Evolutionary conservation across 2,888 invertebrate species (phyloP), one percentile per base, ranked within the genome.

Genomic region (Anaspis maculata): DNA sequence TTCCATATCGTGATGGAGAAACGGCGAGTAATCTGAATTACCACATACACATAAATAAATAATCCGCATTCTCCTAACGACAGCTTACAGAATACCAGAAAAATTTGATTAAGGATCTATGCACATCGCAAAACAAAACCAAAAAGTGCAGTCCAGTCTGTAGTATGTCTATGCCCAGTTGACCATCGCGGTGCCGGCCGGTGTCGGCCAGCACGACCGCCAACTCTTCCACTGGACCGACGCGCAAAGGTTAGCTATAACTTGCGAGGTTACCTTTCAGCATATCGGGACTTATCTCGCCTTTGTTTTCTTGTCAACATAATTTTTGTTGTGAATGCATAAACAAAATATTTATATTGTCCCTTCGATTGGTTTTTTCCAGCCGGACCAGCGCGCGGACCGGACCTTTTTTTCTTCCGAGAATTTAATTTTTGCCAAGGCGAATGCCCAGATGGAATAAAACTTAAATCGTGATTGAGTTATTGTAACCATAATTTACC

Each of bases 291-390:
- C 62, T 63, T 64, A 64, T 64, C 64, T 64, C 62, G 62, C 64
- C 64, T 65, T 66, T 66, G 66, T 66, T 66, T 64, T 58, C 62
- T 62, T 65, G 65, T 66, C 66, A 65, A 65, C 65, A 66, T 66
- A 66, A 67, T 66, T 67, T 66, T 65, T 64, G 64, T 57, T 57
- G 62, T 55, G 64, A 64, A 66, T 65, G 64, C 66, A 67, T 66
- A 65, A 65, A 65, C 64, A 64, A 66, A 65, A 66, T 66, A 66
- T 66, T 66, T 66, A 66, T 66, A 66, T 63, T 64, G 66, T 66
- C 63, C 64, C 59, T 59, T 52, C 59, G 62, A 59, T 61, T 60
- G 58, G 54, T 54, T 59, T 60, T 59, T 62, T 63, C n/a, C 60
- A 55, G 50, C 56, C 51, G 51, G 46, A 52, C n/a, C n/a, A n/a